Evolutionary conservation across 2,888 invertebrate species (phyloP).

Genomic region (Acleris literana): DNA sequence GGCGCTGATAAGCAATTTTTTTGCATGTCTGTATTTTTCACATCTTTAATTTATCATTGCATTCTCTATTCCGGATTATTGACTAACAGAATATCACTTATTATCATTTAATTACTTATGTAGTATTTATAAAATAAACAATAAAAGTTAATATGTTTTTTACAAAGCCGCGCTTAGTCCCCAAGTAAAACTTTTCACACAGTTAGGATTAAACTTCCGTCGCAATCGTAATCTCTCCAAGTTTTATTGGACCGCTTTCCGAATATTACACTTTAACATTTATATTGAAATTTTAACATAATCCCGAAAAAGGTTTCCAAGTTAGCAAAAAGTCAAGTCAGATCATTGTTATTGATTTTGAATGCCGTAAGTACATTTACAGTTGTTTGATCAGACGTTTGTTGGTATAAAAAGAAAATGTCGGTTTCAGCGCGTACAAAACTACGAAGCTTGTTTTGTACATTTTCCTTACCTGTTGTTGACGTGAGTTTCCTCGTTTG

Average conservation of each 20-base stretch:
- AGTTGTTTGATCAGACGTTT: background rate
- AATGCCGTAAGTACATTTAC: background rate
- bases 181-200: conserved; percentile 41
- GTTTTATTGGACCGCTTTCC: conserved; percentile 57
- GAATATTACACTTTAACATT: conserved; percentile 62
- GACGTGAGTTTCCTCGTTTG: conserved; percentile 7
- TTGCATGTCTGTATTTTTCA: background rate
- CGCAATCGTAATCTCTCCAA: conserved; percentile 50
- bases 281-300: conserved; percentile 68
- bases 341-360: background rate
- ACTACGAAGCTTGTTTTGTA: background rate
- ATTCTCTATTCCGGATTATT: too few relatives aligned
- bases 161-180: too few relatives aligned
- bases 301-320: conserved; percentile 46
- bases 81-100: too few relatives aligned
- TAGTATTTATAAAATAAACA: too few relatives aligned
- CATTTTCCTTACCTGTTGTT: conserved; percentile 12
- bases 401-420: background rate
- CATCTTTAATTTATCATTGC: background rate
- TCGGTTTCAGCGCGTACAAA: background rate
- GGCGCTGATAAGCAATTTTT: background rate
- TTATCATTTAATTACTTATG: too few relatives aligned
- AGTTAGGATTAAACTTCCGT: conserved; percentile 55
- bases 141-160: too few relatives aligned
- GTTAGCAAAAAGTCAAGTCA: conserved; percentile 6